A percentile compares a stretch with the other conserved stretches of the same genome.
phyloP scores from a whole-genome alignment of 2,888 invertebrate genomes.

The Aelia acuminata region DNA sequence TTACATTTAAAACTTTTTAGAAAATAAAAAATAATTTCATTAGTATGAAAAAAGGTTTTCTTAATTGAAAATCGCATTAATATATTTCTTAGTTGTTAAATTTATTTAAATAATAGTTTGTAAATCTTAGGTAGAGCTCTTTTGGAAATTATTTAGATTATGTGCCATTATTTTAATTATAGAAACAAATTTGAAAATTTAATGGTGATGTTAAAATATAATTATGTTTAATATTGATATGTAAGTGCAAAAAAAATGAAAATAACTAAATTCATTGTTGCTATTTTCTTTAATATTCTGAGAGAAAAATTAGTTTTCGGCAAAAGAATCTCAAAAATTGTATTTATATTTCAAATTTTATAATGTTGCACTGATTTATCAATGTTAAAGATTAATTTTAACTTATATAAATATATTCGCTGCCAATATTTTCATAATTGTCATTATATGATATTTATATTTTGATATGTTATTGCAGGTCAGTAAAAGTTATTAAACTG shows the following conservation, averaged over 20 bases:
- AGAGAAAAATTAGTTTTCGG: neutral
- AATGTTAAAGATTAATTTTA: slow-evolving; percentile 9
- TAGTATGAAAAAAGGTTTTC: slow-evolving; percentile 14
- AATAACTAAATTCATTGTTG: neutral
- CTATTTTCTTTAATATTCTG: neutral
- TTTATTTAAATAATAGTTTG: slow-evolving; percentile 29
- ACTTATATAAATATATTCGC: slow-evolving; percentile 59
- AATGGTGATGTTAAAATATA: neutral
- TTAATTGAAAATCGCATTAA: slow-evolving; percentile 6
- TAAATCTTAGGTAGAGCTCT: neutral
- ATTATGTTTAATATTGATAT: slow-evolving; percentile 3
- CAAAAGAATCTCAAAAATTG: neutral
- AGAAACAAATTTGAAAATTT: neutral
- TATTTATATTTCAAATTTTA: neutral
- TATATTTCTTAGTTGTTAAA: slow-evolving; percentile 20
- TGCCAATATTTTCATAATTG: slow-evolving; percentile 43
- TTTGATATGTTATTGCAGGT: slow-evolving; percentile 41
- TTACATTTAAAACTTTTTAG: neutral
- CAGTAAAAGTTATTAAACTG: slow-evolving; percentile 55
- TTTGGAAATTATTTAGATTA: slow-evolving; percentile 16
- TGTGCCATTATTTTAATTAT: slow-evolving; percentile 16
- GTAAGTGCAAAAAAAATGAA: neutral
- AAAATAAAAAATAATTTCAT: neutral
- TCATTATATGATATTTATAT: neutral
- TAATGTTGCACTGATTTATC: slow-evolving; percentile 20